A percentile compares a stretch with the other conserved stretches of the same genome.
phyloP scores from a whole-genome alignment of 2,888 invertebrate genomes.

The Drosophila sordidula region DNA sequence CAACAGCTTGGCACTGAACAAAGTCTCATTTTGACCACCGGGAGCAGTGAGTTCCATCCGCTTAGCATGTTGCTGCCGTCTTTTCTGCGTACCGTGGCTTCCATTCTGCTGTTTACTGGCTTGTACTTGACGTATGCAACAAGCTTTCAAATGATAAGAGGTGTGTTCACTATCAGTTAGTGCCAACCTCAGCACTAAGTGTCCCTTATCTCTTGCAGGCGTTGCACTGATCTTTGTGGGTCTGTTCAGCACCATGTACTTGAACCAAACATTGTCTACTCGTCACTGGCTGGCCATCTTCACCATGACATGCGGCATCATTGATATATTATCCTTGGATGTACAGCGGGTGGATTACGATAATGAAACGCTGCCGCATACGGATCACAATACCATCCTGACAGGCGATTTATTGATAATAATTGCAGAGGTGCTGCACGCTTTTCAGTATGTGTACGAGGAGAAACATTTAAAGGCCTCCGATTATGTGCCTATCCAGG shows the following conservation, averaged over 20 bases:
- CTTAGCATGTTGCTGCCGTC: slow-evolving; percentile 94
- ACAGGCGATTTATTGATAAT: slow-evolving; percentile 92
- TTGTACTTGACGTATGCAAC: slow-evolving; percentile 96
- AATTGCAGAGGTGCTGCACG: slow-evolving; percentile 92
- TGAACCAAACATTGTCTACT: slow-evolving; percentile 88
- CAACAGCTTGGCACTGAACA: slow-evolving; percentile 85
- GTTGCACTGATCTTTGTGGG: slow-evolving; percentile 96
- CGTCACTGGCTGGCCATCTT: slow-evolving; percentile 92
- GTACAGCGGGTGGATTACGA: slow-evolving; percentile 81
- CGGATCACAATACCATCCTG: slow-evolving; percentile 89
- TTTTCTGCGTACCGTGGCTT: slow-evolving; percentile 94
- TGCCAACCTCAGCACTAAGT: background rate
- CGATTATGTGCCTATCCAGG: slow-evolving; percentile 95
- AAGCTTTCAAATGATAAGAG: slow-evolving; percentile 98
- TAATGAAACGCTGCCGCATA: slow-evolving; percentile 48
- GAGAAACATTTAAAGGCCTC: slow-evolving; percentile 94
- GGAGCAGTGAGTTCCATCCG: slow-evolving; percentile 91
- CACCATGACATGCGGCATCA: slow-evolving; percentile 89
- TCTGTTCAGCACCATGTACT: slow-evolving; percentile 92
- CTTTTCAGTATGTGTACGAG: slow-evolving; percentile 97
- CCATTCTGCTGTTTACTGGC: slow-evolving; percentile 96
- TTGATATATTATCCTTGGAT: slow-evolving; percentile 91
- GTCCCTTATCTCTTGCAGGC: slow-evolving; percentile 85
- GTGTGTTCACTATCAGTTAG: slow-evolving; percentile 81
- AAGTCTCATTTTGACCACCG: slow-evolving; percentile 88